A percentile compares a stretch with the other conserved stretches of the same genome.
These are phyloP conservation scores for Seira ritae DNA, from an alignment of 2,888 invertebrate species.

Conservation along the genomic window DNA sequence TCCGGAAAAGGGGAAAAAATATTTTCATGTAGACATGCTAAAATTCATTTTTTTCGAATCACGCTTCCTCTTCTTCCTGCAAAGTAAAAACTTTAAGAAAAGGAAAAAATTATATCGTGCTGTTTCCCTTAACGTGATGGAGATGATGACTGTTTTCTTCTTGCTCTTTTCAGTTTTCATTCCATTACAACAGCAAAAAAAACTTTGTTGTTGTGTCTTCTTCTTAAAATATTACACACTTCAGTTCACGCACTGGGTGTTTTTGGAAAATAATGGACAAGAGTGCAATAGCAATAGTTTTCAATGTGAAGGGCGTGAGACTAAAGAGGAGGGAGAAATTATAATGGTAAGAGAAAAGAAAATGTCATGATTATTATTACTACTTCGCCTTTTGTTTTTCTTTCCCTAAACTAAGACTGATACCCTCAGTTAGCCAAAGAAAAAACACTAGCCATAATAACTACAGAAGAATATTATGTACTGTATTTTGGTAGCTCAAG, in stretches of 20 bases:
- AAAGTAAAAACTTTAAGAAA: slow-evolving; percentile 12
- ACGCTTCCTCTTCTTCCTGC: neutral
- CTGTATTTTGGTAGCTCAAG: neutral
- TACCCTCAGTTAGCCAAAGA: neutral
- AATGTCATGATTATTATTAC: slow-evolving; percentile 13
- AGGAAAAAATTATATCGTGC: slow-evolving; percentile 14
- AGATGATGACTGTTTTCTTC: slow-evolving; percentile 24
- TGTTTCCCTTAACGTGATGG: slow-evolving; percentile 1
- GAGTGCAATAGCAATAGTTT: slow-evolving; percentile 17
- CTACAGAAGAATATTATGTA: neutral
- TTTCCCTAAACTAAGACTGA: slow-evolving; percentile 16
- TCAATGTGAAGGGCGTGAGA: slow-evolving; percentile 21
- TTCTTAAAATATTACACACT: slow-evolving; percentile 10
- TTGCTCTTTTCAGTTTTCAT: slow-evolving; percentile 24
- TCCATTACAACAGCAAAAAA: slow-evolving; percentile 11
- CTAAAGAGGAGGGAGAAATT: neutral
- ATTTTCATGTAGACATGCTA: slow-evolving; percentile 35
- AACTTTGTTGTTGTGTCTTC: slow-evolving; percentile 1
- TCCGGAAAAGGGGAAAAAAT: slow-evolving; percentile 10
- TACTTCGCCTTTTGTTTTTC: slow-evolving; percentile 7
- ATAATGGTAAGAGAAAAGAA: slow-evolving; percentile 9
- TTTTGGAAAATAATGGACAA: slow-evolving; percentile 8
- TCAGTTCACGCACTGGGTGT: slow-evolving; percentile 19
- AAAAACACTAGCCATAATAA: too few relatives aligned
- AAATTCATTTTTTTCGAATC: slow-evolving; percentile 31